Evolutionary conservation across 2,888 invertebrate species (phyloP).

Genomic region (Drosophila demipolita): DNA sequence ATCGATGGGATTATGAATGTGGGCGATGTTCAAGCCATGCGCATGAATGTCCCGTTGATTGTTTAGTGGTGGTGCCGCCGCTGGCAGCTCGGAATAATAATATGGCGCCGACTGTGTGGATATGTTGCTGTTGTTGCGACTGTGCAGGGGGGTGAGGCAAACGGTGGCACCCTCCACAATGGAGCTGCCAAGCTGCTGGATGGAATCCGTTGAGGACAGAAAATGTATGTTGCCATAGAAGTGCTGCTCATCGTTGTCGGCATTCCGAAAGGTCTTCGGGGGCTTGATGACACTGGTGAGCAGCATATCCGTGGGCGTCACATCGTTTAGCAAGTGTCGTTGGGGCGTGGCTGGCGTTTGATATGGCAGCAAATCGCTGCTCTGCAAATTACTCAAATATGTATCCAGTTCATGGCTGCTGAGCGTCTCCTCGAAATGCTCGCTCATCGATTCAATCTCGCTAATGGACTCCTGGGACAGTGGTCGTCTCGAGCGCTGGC

Average conservation of each 20-base stretch:
- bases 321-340: constrained; percentile 68
- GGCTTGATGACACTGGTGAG: constrained; percentile 84
- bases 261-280: constrained; percentile 83
- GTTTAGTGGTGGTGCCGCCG: constrained; percentile 88
- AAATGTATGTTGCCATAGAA: constrained; percentile 85
- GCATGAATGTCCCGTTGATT: constrained; percentile 89
- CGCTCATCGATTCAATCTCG: constrained; percentile 88
- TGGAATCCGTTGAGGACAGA: constrained; percentile 84
- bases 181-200: constrained; percentile 76
- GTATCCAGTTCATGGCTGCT: constrained; percentile 89
- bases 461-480: constrained; percentile 90
- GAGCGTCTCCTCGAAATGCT: constrained; percentile 86
- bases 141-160: constrained; percentile 86
- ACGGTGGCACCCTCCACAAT: constrained; percentile 46
- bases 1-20: constrained; percentile 86
- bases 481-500: constrained; percentile 89
- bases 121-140: constrained; percentile 87
- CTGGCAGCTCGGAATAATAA: constrained; percentile 90
- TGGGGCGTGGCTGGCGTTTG: constrained; percentile 71
- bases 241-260: constrained; percentile 82
- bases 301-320: constrained; percentile 13
- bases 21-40: constrained; percentile 79
- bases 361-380: constrained; percentile 85
- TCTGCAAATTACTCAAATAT: constrained; percentile 88
- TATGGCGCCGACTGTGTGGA: constrained; percentile 91